Evolutionary conservation across 1,140 invertebrate species (phyloP), one percentile per base, ranked within the genome.

Genomic region (Condylostylus longicornis): DNA sequence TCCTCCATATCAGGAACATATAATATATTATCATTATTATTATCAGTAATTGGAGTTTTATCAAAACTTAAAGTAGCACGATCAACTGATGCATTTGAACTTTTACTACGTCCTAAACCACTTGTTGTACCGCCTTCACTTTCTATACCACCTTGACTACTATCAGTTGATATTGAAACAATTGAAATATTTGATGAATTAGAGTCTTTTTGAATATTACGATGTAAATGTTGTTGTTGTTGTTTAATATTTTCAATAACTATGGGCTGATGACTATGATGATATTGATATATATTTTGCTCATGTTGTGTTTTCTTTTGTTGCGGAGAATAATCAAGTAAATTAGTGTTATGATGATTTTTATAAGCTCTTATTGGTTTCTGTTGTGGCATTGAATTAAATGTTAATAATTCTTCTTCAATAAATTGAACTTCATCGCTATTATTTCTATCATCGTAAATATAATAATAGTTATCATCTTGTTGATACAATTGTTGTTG

Each of bases 121-220:
- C 28, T 38, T 4, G 37, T 38, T 7, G 22, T 37, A 23, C 21
- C 19, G 5, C 19, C 33, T 14, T 14, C 35, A 9, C 18, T 31
- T 38, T 27, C 17, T 9, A 28, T 20, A 13, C 22, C n/a, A 18
- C 37, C 21, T 17, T 28, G 8, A 25, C 23, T n/a, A n/a, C n/a
- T n/a, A n/a, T n/a, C n/a, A n/a, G n/a, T n/a, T n/a, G n/a, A n/a
- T n/a, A n/a, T n/a, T n/a, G n/a, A n/a, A n/a, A n/a, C n/a, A n/a
- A n/a, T 14, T 9, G 7, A n/a, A 25, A 18, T 14, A 9, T 4
- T 12, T 18, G 56, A 61, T 13, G 68, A 68, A 4, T 68, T 69
- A 18, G 67, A 68, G 47, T 77, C 74, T 44, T 79, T 79, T 38
- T 71, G 52, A 47, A 76, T 71, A 7, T 79, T 59, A 18, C 79